These are phyloP conservation scores for Etheostoma perlongum DNA, from an alignment of 2,797 vertebrate species.

Conservation along the genomic window DNA sequence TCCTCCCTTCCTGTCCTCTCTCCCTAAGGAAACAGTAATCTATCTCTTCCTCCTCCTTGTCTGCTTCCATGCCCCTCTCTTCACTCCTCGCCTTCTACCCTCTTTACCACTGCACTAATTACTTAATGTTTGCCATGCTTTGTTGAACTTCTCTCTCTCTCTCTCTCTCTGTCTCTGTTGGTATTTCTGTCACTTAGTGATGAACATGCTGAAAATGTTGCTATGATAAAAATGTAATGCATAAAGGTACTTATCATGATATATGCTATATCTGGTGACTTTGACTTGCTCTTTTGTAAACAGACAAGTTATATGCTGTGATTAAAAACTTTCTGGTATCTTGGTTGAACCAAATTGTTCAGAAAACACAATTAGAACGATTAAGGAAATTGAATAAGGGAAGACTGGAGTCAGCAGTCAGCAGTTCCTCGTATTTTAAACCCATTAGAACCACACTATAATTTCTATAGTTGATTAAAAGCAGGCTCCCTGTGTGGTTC, in stretches of 20 bases:
- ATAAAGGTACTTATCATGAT: background rate
- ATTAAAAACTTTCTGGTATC: background rate
- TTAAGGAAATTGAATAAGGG: background rate
- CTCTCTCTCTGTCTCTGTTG: background rate
- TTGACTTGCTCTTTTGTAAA: background rate
- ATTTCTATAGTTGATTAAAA: conserved; percentile 19
- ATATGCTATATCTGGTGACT: background rate
- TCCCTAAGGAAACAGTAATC: conserved; percentile 66
- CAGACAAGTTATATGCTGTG: background rate
- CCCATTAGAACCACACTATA: background rate
- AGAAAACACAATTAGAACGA: conserved; percentile 5
- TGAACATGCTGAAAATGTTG: conserved; percentile 2
- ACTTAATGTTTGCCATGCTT: conserved; percentile 45
- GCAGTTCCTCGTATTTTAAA: conserved; percentile 9
- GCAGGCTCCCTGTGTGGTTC: background rate
- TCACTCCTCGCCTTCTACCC: conserved; percentile 3
- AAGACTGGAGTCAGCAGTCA: conserved; percentile 4
- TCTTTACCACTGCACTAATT: conserved; percentile 42
- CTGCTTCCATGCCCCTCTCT: conserved; percentile 31
- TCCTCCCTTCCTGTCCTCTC: conserved; percentile 64
- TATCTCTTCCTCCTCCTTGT: conserved; percentile 50
- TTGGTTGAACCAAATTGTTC: background rate
- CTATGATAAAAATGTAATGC: background rate
- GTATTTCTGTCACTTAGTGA: conserved; percentile 10
- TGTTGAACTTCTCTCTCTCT: background rate